phyloP scores from a whole-genome alignment of 2,888 invertebrate genomes.

The Hymenopus coronatus region DNA sequence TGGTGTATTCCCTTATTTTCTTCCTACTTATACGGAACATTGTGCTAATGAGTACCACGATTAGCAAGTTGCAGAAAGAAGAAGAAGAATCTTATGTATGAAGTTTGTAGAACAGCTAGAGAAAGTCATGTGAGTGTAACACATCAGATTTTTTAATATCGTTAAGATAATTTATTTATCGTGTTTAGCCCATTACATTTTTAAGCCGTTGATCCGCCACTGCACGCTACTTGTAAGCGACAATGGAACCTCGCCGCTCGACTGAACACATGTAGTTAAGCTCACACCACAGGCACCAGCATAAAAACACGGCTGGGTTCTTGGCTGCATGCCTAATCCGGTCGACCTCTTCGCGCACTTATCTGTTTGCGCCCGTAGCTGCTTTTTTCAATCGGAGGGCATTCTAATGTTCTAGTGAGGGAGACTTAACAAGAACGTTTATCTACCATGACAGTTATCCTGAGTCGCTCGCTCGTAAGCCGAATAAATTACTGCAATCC shows the following conservation, averaged over 20 bases:
- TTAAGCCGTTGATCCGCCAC: background rate
- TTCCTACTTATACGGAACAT: too few relatives aligned
- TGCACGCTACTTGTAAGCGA: background rate
- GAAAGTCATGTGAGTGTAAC: too few relatives aligned
- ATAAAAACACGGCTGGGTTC: background rate
- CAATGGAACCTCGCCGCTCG: background rate
- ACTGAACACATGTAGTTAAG: background rate
- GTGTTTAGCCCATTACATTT: too few relatives aligned
- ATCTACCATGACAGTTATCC: background rate
- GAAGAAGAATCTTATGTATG: too few relatives aligned
- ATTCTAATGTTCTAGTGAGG: background rate
- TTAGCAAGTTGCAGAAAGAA: too few relatives aligned
- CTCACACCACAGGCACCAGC: background rate
- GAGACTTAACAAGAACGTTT: background rate
- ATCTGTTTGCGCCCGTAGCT: background rate
- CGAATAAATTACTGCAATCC: background rate
- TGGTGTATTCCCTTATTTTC: too few relatives aligned
- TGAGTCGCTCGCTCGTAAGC: background rate
- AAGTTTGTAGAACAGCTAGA: too few relatives aligned
- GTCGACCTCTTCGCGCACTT: background rate
- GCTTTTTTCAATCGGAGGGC: background rate
- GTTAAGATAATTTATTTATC: too few relatives aligned
- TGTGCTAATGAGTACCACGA: too few relatives aligned
- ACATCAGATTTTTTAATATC: too few relatives aligned
- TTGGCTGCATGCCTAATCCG: background rate